These are phyloP conservation scores for Erynnis tages DNA, from an alignment of 2,888 invertebrate species.

Conservation along the genomic window DNA sequence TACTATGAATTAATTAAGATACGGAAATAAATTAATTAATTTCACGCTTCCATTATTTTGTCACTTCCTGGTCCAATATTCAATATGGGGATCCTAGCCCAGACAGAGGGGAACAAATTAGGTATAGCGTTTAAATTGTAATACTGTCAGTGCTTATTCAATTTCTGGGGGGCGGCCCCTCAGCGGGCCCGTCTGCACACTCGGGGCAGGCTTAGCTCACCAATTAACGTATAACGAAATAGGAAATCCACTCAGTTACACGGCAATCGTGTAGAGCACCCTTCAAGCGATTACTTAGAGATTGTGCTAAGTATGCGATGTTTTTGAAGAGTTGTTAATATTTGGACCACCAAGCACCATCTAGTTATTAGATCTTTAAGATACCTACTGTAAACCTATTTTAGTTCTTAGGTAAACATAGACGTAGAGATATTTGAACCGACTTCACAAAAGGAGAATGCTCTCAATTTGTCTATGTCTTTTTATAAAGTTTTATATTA, in stretches of 20 bases:
- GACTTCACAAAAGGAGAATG: too few relatives aligned
- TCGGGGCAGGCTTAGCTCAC: slow-evolving; percentile 35
- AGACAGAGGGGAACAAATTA: slow-evolving; percentile 43
- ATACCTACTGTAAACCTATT: too few relatives aligned
- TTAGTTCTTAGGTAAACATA: too few relatives aligned
- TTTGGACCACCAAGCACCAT: too few relatives aligned
- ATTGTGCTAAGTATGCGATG: neutral
- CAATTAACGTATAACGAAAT: slow-evolving; percentile 40
- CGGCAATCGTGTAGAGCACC: slow-evolving; percentile 36
- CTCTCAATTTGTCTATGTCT: too few relatives aligned
- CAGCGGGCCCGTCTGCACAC: slow-evolving; percentile 45
- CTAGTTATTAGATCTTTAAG: too few relatives aligned
- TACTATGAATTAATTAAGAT: too few relatives aligned
- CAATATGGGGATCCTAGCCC: neutral
- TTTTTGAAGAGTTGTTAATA: neutral
- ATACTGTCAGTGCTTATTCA: slow-evolving; percentile 67
- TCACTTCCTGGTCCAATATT: neutral
- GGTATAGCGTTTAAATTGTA: slow-evolving; percentile 74
- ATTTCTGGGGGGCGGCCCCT: slow-evolving; percentile 62
- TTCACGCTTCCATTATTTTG: too few relatives aligned
- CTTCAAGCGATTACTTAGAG: slow-evolving; percentile 15
- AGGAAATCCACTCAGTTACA: slow-evolving; percentile 40
- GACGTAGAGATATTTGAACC: too few relatives aligned
- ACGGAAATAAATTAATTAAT: too few relatives aligned
- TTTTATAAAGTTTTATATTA: too few relatives aligned